Evolutionary conservation across 1,140 invertebrate species (phyloP).

Genomic region (Drosophila kikkawai): DNA sequence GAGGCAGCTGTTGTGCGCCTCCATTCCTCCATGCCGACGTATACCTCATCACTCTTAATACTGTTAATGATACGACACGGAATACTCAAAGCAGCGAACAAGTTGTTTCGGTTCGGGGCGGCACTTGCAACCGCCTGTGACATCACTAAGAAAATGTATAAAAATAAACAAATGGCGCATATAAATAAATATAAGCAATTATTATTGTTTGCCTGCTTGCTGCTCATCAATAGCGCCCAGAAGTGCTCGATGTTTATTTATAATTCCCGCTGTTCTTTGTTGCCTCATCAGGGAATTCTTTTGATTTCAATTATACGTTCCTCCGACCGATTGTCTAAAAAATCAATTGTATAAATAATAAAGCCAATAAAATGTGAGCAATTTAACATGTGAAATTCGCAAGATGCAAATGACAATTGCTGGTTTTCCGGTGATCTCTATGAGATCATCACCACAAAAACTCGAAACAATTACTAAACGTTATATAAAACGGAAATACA

Average conservation of each 20-base stretch:
- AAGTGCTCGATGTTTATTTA: conserved; percentile 45
- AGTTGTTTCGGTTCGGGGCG: conserved; percentile 60
- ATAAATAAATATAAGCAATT: conserved; percentile 52
- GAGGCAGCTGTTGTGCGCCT: conserved; percentile 21
- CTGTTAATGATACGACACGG: conserved; percentile 52
- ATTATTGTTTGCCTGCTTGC: conserved; percentile 41
- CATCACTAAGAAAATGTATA: conserved; percentile 79
- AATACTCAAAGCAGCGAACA: conserved; percentile 36
- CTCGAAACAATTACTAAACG: conserved; percentile 3
- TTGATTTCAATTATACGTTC: conserved; percentile 31
- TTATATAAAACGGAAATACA: not conserved
- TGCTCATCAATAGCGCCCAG: conserved; percentile 59
- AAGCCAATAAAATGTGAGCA: conserved; percentile 58
- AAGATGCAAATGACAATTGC: conserved; percentile 45
- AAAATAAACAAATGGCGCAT: conserved; percentile 74
- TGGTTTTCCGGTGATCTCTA: conserved; percentile 56
- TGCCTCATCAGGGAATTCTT: conserved; percentile 48
- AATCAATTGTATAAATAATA: conserved; percentile 65
- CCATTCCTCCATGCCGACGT: not conserved
- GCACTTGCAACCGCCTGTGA: conserved; percentile 59
- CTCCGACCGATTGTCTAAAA: conserved; percentile 18
- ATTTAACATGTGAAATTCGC: conserved; percentile 56
- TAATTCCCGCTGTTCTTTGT: conserved; percentile 34
- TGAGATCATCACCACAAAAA: conserved; percentile 67
- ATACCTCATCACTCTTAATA: conserved; percentile 38